Evolutionary conservation across 2,113 vertebrate genomes (phyloP), one percentile per base, ranked within the genome.

Genomic region (Xiphophorus hellerii): DNA sequence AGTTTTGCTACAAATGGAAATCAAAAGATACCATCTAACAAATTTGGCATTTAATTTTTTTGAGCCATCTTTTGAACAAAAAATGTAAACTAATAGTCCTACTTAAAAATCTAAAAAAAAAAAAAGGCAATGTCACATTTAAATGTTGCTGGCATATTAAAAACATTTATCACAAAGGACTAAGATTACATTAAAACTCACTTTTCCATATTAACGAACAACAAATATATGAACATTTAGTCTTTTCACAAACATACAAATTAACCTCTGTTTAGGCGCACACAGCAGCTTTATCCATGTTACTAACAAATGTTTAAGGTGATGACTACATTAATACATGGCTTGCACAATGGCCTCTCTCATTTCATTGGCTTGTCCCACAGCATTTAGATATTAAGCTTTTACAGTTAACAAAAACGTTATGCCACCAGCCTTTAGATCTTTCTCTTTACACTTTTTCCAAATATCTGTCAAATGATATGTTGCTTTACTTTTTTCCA

Each of bases 391-490:
- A 93, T 93, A 6, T 67, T 93, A 90, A 95, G 89, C 94, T 94
- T 95, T 93, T 92, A 92, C 94, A 94, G 94, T 92, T 94, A 93
- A 96, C 94, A 96, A 96, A 96, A 93, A 76, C 61, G 76, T 88
- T 65, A 89, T 71, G 89, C 93, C 94, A 92, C 95, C 94, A 90
- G 95, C 67, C 95, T 96, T 93, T 96, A 96, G 94, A 27, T 25
- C 17, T 69, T 85, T 69, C 39, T 61, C 63, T 94, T 96, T 96
- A 97, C 97, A 97, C 96, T 92, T 96, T 95, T 95, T 95, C 93
- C 94, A 96, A 94, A 90, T 94, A 94, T 95, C 93, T 94, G 95
- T 94, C 95, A 97, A 97, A 97, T 87, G 64, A 73, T 83, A 77
- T 74, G 85, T 88, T 83, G 71, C 86, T 91, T 80, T 92, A 39